These are phyloP conservation scores for Zygothrica quintamaculata DNA, from an alignment of 2,888 invertebrate genomes.

Conservation along the genomic window DNA sequence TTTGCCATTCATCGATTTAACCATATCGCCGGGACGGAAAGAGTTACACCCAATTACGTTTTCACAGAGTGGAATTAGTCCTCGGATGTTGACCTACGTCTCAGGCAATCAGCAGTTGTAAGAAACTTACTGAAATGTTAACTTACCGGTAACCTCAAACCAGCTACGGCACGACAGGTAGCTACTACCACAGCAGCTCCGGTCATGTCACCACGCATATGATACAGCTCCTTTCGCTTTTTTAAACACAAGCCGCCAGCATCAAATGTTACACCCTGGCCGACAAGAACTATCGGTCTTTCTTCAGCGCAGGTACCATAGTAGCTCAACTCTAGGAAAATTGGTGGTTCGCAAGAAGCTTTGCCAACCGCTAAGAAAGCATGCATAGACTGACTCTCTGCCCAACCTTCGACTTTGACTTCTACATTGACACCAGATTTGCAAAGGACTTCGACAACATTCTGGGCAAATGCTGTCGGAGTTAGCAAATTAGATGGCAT, in stretches of 20 bases:
- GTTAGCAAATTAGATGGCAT: constrained; percentile 91
- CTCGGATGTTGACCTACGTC: constrained; percentile 87
- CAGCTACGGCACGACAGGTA: constrained; percentile 89
- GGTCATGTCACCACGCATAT: constrained; percentile 93
- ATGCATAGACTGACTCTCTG: constrained; percentile 90
- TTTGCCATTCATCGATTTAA: constrained; percentile 90
- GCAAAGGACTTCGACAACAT: constrained; percentile 84
- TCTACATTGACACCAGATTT: constrained; percentile 82
- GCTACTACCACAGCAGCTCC: constrained; percentile 92
- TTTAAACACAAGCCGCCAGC: constrained; percentile 92
- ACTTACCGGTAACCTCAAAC: constrained; percentile 87
- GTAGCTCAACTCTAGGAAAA: constrained; percentile 91
- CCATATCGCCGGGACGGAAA: constrained; percentile 92
- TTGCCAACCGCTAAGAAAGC: constrained; percentile 91
- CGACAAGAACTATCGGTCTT: constrained; percentile 90
- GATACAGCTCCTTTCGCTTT: constrained; percentile 53
- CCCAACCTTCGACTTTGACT: constrained; percentile 87
- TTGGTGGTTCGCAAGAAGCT: constrained; percentile 91
- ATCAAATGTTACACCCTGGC: constrained; percentile 89
- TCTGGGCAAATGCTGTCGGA: constrained; percentile 91
- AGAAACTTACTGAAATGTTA: too few relatives aligned
- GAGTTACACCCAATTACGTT: constrained; percentile 91
- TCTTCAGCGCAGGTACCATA: constrained; percentile 87
- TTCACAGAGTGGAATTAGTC: constrained; percentile 91
- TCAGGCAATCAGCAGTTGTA: background rate